A percentile compares a stretch with the other conserved stretches of the same genome.
phyloP scores from a whole-genome alignment of 2,113 vertebrate species.

The Aspidoscelis tigris region DNA sequence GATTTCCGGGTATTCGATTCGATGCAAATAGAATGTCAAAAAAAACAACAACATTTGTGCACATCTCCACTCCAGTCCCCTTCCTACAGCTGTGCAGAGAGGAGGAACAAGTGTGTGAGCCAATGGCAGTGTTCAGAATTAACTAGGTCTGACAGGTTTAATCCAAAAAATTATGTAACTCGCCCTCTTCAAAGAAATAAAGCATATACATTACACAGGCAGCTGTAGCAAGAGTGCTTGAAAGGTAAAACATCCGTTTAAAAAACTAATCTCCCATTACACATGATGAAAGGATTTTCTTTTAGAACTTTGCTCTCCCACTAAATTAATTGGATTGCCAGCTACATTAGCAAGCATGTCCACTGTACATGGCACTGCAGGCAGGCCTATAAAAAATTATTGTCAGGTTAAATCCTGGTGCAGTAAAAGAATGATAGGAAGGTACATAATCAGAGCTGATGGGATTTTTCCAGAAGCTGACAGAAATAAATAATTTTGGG shows the following conservation, averaged over 20 bases:
- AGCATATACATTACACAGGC: neutral
- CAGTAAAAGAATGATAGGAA: slow-evolving; percentile 16
- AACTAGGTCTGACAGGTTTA: neutral
- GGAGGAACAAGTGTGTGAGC: neutral
- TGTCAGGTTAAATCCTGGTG: neutral
- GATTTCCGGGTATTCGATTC: too few species aligned
- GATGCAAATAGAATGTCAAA: too few species aligned
- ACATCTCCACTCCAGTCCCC: too few species aligned
- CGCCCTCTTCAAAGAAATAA: neutral
- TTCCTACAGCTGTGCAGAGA: neutral
- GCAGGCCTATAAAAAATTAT: neutral
- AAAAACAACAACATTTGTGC: too few species aligned
- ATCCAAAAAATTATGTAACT: neutral
- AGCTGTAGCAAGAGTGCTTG: neutral
- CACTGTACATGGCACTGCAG: neutral
- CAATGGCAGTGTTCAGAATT: neutral
- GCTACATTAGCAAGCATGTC: fast-evolving
- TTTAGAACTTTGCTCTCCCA: neutral
- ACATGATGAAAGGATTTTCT: neutral
- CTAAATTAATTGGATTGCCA: neutral
- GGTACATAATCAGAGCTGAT: neutral
- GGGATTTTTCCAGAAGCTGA: neutral
- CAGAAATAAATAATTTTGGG: slow-evolving; percentile 37
- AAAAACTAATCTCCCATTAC: neutral
- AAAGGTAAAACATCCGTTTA: slow-evolving; percentile 4